Base-by-base conservation (phyloP, 1,140 invertebrate species). In the Camponotus vicinus region DNA sequence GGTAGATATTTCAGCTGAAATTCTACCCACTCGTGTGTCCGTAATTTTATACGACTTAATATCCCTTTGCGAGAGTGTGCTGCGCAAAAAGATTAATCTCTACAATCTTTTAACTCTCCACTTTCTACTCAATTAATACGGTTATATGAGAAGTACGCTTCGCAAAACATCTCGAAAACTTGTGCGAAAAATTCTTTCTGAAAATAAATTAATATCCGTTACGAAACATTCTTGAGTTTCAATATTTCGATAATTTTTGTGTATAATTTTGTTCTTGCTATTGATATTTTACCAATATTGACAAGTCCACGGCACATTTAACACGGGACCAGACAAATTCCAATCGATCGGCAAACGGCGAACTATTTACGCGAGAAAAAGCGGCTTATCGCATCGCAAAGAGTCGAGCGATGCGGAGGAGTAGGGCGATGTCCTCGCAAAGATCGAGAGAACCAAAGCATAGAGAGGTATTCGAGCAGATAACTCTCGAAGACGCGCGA, bases 391-490 rank as follows among this genome's bases (percentile, higher is more conserved):
- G 6, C 13, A 7, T 83, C n/a, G n/a, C 42, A 66, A 64, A 61
- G 69, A 55, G 42, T 18, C 21, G 71, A 63, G 75, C 52, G 37
- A 61, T 15, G 42, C 40, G 45, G 15, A 21, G 34, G 32, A 15
- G 52, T 40, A 34, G 57, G 27, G 1, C 82, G 73, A 85, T 55
- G 70, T 78, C 45, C 82, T 70, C 15, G 66, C 27, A 32, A 71
- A 79, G 49, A 85, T 77, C 80, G 80, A 49, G 40, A 61, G 82
- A 77, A 85, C 61, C 61, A 67, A 75, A 70, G 71, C 82, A 32
- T 61, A 66, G 78, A 83, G 59, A 75, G 67, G 52, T 85, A 89
- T 69, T 78, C 73, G 34, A 55, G 67, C n/a, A 84, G 89, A 90
- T 89, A 90, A 89, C 71, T 21, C 52, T 78, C 63, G 55, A 42